phyloP scores from a whole-genome alignment of 2,888 invertebrate species.

The Ernsta delagoae region DNA sequence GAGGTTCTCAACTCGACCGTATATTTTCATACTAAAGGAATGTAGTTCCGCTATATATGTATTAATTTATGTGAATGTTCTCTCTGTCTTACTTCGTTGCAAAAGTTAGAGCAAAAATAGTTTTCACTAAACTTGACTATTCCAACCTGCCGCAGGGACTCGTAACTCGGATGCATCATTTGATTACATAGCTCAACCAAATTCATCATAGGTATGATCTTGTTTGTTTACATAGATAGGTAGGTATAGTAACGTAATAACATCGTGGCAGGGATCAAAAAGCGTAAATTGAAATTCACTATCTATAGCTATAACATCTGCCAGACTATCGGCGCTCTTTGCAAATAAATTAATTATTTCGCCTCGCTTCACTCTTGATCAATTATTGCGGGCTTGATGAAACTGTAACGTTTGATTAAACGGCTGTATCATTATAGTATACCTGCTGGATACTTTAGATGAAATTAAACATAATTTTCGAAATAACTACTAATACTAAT shows the following conservation, averaged over 20 bases:
- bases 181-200: background rate
- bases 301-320: constrained; percentile 2
- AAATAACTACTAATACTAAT: too few relatives aligned
- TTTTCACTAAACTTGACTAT: too few relatives aligned
- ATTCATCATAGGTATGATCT: background rate
- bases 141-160: too few relatives aligned
- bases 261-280: background rate
- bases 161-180: too few relatives aligned
- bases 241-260: background rate
- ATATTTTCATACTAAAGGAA: too few relatives aligned
- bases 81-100: too few relatives aligned
- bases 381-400: constrained; percentile 6
- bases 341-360: constrained; percentile 25
- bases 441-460: too few relatives aligned
- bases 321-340: constrained; percentile 3
- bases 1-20: too few relatives aligned
- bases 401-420: background rate
- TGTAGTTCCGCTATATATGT: too few relatives aligned
- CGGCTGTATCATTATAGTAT: background rate
- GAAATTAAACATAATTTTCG: too few relatives aligned
- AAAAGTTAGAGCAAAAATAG: too few relatives aligned
- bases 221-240: background rate
- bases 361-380: constrained; percentile 10
- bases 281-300: constrained; percentile 15
- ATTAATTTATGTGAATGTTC: too few relatives aligned